Conservation (phyloP, 2,888 invertebrate genomes). For the Harpalus rufipes region DNA sequence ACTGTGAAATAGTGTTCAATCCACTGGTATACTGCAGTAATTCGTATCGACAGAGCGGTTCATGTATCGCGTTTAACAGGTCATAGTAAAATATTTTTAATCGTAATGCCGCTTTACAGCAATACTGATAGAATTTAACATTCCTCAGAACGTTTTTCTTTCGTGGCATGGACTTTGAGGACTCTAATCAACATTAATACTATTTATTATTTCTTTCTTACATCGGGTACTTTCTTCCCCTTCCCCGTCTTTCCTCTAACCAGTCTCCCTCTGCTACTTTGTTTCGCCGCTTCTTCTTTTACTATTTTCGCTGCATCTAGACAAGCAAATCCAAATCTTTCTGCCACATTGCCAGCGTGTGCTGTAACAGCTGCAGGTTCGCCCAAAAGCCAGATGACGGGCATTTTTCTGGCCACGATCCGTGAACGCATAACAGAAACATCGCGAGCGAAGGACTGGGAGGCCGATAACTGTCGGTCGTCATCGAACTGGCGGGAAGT, state of each 20-base stretch:
- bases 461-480: background rate
- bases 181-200: no score
- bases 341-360: conserved; percentile 51
- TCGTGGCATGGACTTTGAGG: no score
- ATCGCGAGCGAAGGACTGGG: conserved; percentile 28
- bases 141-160: no score
- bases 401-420: conserved; percentile 38
- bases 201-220: conserved; percentile 6
- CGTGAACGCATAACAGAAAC: conserved; percentile 5
- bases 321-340: conserved; percentile 46
- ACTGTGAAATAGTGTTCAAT: no score
- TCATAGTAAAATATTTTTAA: no score
- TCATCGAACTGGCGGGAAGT: conserved; percentile 32
- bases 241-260: conserved; percentile 8
- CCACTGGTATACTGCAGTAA: no score
- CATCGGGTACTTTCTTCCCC: conserved; percentile 46
- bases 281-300: conserved; percentile 32
- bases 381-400: conserved; percentile 50
- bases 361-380: background rate
- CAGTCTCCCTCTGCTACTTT: conserved; percentile 26
- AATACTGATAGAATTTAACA: no score
- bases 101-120: no score
- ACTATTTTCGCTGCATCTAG: conserved; percentile 1
- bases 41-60: no score
- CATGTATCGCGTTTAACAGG: no score